phyloP scores from a whole-genome alignment of 2,113 vertebrate species.

The Pundamilia nyererei region DNA sequence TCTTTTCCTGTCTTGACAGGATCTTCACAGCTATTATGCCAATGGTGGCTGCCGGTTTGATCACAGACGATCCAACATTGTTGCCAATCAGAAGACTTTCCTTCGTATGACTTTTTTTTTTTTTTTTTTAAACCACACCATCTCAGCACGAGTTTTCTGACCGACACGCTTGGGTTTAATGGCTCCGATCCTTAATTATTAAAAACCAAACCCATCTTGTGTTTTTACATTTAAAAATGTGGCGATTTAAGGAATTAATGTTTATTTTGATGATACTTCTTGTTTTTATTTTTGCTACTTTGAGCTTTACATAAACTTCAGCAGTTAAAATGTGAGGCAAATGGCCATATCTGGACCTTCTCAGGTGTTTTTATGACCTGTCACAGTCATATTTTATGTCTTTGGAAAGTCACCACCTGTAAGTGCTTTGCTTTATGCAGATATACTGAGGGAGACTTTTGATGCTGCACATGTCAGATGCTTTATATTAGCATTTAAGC shows the following conservation, averaged over 20 bases:
- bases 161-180: neutral
- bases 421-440: neutral
- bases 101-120: slow-evolving; percentile 71
- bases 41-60: slow-evolving; percentile 91
- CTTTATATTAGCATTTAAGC: neutral
- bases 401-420: neutral
- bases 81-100: slow-evolving; percentile 87
- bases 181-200: neutral
- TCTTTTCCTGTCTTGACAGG: slow-evolving; percentile 67
- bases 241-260: neutral
- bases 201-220: neutral
- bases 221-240: neutral
- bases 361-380: neutral
- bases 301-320: neutral
- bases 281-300: neutral
- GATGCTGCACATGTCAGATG: neutral
- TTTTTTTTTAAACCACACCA: neutral
- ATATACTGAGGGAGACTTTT: neutral
- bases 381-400: neutral
- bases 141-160: neutral
- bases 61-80: slow-evolving; percentile 87
- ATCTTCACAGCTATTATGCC: slow-evolving; percentile 96
- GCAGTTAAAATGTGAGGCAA: neutral
- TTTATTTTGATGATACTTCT: neutral
- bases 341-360: neutral